Percentiles rank a stretch among this genome's conserved stretches.
phyloP scores from a whole-genome alignment of 2,888 invertebrate genomes.

The Lacanobia oleracea region DNA sequence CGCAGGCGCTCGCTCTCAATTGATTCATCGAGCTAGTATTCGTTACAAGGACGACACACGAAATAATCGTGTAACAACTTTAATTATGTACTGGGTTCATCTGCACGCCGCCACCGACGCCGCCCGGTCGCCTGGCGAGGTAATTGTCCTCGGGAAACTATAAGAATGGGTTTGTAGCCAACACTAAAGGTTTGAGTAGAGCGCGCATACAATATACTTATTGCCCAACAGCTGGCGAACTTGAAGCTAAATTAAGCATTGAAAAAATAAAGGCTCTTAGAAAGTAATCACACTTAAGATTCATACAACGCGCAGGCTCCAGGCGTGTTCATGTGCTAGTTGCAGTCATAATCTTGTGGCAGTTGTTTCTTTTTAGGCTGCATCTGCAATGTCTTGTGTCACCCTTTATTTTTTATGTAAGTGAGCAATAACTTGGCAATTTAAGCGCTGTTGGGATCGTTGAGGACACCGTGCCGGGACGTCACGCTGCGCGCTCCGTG shows the following conservation, averaged over 20 bases:
- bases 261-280: constrained; percentile 21
- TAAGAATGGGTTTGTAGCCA: constrained; percentile 29
- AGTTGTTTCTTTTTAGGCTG: constrained; percentile 20
- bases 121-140: constrained; percentile 36
- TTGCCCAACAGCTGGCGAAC: constrained; percentile 39
- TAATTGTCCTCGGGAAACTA: constrained; percentile 55
- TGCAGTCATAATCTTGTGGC: constrained; percentile 16
- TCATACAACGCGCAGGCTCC: constrained; percentile 16
- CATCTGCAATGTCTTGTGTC: constrained; percentile 21
- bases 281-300: constrained; percentile 32
- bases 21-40: constrained; percentile 77
- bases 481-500: constrained; percentile 18
- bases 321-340: constrained; percentile 9
- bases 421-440: constrained; percentile 5
- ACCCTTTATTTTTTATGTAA: constrained; percentile 15
- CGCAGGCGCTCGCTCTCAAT: constrained; percentile 73
- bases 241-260: constrained; percentile 16
- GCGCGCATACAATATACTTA: constrained; percentile 17
- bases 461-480: constrained; percentile 13
- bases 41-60: constrained; percentile 80
- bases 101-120: constrained; percentile 47
- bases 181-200: background rate
- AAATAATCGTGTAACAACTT: constrained; percentile 71
- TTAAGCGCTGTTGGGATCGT: constrained; percentile 22
- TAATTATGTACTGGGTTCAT: constrained; percentile 65